phyloP scores from a whole-genome alignment of 2,113 vertebrate genomes.

The Gallinago media region DNA sequence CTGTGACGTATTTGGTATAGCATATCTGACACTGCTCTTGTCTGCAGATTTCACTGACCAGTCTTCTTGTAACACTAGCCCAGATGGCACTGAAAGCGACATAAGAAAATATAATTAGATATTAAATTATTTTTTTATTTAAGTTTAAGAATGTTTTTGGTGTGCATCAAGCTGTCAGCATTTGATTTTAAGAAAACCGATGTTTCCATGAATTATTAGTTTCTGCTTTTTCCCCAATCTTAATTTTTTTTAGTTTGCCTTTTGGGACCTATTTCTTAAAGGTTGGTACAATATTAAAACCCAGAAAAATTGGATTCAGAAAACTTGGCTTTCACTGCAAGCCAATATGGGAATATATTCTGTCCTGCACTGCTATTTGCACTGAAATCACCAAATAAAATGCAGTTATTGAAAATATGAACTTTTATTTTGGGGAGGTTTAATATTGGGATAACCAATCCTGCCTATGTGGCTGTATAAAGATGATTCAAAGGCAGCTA shows the following conservation, averaged over 20 bases:
- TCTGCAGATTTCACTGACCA: neutral
- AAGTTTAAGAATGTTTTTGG: neutral
- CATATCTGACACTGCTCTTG: neutral
- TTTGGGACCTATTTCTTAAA: neutral
- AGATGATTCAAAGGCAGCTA: neutral
- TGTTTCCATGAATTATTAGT: neutral
- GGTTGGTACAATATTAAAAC: neutral
- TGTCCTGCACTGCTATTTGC: neutral
- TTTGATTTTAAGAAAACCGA: neutral
- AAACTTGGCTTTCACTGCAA: neutral
- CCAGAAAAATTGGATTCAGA: neutral
- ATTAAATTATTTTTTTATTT: neutral
- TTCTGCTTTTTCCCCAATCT: neutral
- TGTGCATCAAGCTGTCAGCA: neutral
- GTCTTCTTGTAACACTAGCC: neutral
- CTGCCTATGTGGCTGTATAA: neutral
- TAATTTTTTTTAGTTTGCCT: neutral
- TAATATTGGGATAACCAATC: neutral
- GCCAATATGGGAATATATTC: neutral
- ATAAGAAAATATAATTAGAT: neutral
- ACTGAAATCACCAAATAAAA: constrained; percentile 6
- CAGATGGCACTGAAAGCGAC: neutral
- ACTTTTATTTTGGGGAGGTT: neutral
- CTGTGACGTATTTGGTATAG: neutral
- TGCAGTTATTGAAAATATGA: neutral